Evolutionary conservation across 2,888 invertebrate species (phyloP).

Genomic region (Didymodactylos carnosus): DNA sequence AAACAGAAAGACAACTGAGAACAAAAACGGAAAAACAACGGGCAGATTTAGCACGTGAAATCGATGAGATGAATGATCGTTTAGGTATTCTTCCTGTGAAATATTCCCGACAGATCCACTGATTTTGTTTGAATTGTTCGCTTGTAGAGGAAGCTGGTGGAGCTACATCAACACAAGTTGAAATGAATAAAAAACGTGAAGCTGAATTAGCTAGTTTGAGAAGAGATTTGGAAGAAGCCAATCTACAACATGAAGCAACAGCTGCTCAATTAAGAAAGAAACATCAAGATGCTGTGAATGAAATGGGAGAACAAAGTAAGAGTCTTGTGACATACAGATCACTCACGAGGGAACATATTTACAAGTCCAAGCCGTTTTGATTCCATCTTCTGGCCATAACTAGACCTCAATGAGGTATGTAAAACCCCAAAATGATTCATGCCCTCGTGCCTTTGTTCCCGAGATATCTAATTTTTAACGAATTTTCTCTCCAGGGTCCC

Average conservation of each 20-base stretch:
- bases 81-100: too few species aligned
- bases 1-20: conserved; percentile 90
- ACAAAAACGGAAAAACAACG: conserved; percentile 88
- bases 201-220: conserved; percentile 94
- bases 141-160: conserved; percentile 99
- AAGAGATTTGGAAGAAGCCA: conserved; percentile 85
- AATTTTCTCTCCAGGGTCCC: too few species aligned
- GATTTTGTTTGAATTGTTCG: too few species aligned
- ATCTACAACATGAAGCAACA: conserved; percentile 93
- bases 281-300: conserved; percentile 95
- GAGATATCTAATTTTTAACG: too few species aligned
- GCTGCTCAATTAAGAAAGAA: conserved; percentile 93
- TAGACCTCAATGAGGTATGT: too few species aligned
- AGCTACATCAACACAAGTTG: conserved; percentile 74
- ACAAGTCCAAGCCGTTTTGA: too few species aligned
- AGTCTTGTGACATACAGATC: too few species aligned
- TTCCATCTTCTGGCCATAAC: too few species aligned
- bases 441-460: too few species aligned
- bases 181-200: conserved; percentile 99
- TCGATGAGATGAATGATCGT: conserved; percentile 10
- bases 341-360: too few species aligned
- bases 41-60: conserved; percentile 64
- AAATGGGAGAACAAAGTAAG: conserved; percentile 99
- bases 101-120: too few species aligned
- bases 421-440: too few species aligned